Conservation (phyloP, 2,797 vertebrate species). For the Neosilurus mollespiculum region DNA sequence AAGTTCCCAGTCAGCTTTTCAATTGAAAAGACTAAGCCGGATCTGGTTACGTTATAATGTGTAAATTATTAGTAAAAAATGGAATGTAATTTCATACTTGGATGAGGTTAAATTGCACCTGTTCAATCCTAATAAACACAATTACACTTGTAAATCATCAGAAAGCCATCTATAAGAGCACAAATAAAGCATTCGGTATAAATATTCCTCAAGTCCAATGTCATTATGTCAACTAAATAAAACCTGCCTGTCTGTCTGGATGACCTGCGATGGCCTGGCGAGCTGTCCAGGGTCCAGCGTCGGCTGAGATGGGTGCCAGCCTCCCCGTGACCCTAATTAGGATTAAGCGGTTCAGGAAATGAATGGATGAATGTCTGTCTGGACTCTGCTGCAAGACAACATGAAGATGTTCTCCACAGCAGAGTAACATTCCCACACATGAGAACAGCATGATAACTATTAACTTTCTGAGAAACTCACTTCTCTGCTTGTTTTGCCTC, state of each 20-base stretch:
- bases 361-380: slow-evolving; percentile 17
- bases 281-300: no score
- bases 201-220: background rate
- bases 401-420: slow-evolving; percentile 49
- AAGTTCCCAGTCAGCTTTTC: slow-evolving; percentile 43
- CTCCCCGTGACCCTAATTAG: no score
- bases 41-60: background rate
- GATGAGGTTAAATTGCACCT: background rate
- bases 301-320: no score
- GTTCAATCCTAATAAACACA: background rate
- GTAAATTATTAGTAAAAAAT: background rate
- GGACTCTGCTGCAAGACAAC: slow-evolving; percentile 36
- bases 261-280: no score
- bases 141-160: background rate
- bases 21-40: background rate
- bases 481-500: slow-evolving; percentile 15
- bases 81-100: background rate
- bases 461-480: slow-evolving; percentile 33
- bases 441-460: slow-evolving; percentile 32
- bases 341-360: no score
- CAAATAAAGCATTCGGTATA: background rate
- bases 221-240: slow-evolving; percentile 16
- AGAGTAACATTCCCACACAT: slow-evolving; percentile 31
- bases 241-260: slow-evolving; percentile 37
- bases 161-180: background rate